phyloP scores from a whole-genome alignment of 64 coral and sea anemone species.

The Actinia equina region DNA sequence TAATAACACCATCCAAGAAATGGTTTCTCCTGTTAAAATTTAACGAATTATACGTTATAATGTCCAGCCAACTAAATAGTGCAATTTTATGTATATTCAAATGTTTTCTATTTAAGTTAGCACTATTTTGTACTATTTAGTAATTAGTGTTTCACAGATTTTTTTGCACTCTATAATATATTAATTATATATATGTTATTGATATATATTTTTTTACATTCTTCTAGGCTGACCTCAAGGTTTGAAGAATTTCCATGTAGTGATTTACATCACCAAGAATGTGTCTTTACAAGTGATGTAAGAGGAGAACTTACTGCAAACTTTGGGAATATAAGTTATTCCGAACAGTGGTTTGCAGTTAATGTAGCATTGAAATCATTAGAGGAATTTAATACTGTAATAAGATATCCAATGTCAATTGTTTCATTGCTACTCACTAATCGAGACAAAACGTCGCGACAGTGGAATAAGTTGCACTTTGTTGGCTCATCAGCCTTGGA shows the following conservation, averaged over 20 bases:
- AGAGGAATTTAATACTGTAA: too few relatives aligned
- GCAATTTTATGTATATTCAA: background rate
- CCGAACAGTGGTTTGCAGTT: background rate
- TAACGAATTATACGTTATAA: background rate
- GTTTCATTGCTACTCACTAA: too few relatives aligned
- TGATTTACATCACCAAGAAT: slow-evolving; percentile 1
- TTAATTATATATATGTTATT: background rate
- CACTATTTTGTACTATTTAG: background rate
- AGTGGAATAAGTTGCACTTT: too few relatives aligned
- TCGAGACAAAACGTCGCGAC: too few relatives aligned
- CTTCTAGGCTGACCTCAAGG: background rate
- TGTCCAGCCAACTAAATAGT: background rate
- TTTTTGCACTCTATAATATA: too few relatives aligned
- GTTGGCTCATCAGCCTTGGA: too few relatives aligned
- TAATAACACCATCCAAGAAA: background rate
- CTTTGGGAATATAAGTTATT: background rate
- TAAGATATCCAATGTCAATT: too few relatives aligned
- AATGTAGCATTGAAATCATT: background rate
- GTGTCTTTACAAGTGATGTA: background rate
- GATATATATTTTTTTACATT: background rate
- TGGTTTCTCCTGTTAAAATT: background rate
- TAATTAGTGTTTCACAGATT: too few relatives aligned
- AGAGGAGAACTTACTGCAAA: background rate
- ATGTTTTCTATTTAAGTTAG: too few relatives aligned
- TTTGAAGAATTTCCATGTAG: background rate